These are phyloP conservation scores for Sclerodermus sp. DNA, from an alignment of 2,888 invertebrate species.

Conservation along the genomic window DNA sequence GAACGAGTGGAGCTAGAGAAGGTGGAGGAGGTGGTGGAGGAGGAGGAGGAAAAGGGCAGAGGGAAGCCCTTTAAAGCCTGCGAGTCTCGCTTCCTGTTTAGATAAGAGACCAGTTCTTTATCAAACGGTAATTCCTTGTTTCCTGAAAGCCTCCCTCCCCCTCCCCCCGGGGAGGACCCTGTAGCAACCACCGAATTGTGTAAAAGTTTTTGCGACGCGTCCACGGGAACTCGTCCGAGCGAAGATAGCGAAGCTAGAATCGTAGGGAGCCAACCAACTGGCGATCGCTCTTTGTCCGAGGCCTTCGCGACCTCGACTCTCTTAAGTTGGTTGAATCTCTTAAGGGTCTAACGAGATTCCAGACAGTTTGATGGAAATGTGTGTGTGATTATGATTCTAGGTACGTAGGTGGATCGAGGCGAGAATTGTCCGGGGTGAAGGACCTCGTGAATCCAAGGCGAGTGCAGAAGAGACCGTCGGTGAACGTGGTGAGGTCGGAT, in stretches of 20 bases:
- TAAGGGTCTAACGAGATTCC: no score
- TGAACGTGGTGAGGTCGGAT: slow-evolving; percentile 44
- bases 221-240: no score
- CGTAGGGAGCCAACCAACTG: no score
- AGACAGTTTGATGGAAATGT: no score
- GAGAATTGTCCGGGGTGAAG: slow-evolving; percentile 50
- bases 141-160: no score
- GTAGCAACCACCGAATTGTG: background rate
- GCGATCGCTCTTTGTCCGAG: background rate
- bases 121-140: no score
- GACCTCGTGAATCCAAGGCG: slow-evolving; percentile 48
- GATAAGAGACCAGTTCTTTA: no score
- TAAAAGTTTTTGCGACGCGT: background rate
- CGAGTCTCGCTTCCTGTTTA: no score
- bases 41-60: background rate
- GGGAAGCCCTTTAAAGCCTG: no score
- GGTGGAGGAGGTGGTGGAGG: background rate
- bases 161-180: no score
- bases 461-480: slow-evolving; percentile 45
- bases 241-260: background rate
- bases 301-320: background rate
- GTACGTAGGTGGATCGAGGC: slow-evolving; percentile 45
- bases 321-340: no score
- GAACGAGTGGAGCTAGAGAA: no score
- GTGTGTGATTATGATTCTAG: slow-evolving; percentile 20